These are phyloP conservation scores for Neotoxoptera formosana DNA, from an alignment of 1,140 invertebrate genomes.

Conservation along the genomic window DNA sequence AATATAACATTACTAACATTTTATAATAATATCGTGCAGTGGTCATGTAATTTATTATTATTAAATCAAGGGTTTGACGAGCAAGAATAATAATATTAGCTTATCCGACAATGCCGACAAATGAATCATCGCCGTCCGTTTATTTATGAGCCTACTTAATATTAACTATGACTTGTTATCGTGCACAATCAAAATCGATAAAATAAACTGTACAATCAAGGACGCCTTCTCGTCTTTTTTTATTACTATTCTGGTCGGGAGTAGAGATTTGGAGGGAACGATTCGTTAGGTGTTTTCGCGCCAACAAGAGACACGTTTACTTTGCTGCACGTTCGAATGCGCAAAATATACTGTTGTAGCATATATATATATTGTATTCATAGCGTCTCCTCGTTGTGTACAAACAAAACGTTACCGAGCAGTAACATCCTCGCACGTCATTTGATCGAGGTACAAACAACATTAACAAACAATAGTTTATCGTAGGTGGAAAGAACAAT, in stretches of 20 bases:
- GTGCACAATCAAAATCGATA: background rate
- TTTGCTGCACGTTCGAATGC: background rate
- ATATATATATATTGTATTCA: no score
- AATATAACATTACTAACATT: background rate
- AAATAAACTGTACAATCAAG: background rate
- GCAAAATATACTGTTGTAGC: background rate
- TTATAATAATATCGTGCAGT: background rate
- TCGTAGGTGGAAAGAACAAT: background rate
- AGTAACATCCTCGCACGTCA: background rate
- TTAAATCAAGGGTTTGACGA: background rate
- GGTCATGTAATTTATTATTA: background rate
- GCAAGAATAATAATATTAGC: background rate
- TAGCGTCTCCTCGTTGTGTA: background rate
- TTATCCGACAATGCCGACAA: background rate
- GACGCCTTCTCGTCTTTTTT: background rate
- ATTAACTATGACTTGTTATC: background rate
- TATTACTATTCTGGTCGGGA: background rate
- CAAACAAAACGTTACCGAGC: background rate
- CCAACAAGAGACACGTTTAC: background rate
- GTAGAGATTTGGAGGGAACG: background rate
- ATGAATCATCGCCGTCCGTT: background rate
- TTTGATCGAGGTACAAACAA: background rate
- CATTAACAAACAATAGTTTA: background rate
- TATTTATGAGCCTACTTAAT: background rate
- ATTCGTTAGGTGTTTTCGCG: background rate